A percentile compares a stretch with the other conserved stretches of the same genome.
Conservation (phyloP, 2,888 invertebrate genomes). For the Chamaedrilus cognettii region DNA sequence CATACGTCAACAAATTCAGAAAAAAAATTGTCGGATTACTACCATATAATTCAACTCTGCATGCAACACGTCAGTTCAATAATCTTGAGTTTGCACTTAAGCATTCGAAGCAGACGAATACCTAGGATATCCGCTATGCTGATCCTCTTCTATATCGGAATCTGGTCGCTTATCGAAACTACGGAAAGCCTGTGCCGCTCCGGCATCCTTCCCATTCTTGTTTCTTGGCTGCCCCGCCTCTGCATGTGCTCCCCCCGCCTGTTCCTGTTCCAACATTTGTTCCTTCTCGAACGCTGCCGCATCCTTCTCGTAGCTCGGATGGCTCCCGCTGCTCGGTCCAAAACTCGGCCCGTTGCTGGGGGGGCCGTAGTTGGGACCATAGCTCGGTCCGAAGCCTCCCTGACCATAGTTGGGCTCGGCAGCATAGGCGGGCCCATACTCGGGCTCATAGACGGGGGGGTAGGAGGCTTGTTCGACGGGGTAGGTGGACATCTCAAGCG, state of each 20-base stretch:
- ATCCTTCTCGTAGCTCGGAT: slow-evolving; percentile 24
- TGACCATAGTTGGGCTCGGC: slow-evolving; percentile 2
- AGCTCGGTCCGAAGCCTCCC: slow-evolving; percentile 6
- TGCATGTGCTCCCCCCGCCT: neutral
- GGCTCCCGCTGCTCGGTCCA: slow-evolving; percentile 16
- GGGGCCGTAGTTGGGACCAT: slow-evolving; percentile 4
- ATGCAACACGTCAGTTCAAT: too few relatives aligned
- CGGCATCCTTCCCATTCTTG: too few relatives aligned
- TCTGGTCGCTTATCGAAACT: slow-evolving; percentile 5
- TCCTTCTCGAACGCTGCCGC: neutral
- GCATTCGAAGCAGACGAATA: neutral
- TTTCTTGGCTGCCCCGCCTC: neutral
- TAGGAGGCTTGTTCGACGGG: slow-evolving; percentile 19
- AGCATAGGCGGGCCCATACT: slow-evolving; percentile 10
- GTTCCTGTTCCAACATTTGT: neutral
- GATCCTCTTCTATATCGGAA: neutral
- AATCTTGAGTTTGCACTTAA: too few relatives aligned
- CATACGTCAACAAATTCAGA: too few relatives aligned
- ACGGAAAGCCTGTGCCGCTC: neutral
- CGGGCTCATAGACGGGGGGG: slow-evolving; percentile 11
- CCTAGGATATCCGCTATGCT: slow-evolving; percentile 4
- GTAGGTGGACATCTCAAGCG: slow-evolving; percentile 32
- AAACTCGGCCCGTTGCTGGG: neutral
- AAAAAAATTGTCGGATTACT: too few relatives aligned
- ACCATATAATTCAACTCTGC: too few relatives aligned